Percentiles rank a stretch among this genome's conserved stretches.
phyloP scores from a whole-genome alignment of 2,113 vertebrate genomes.

The Boleophthalmus pectinirostris region DNA sequence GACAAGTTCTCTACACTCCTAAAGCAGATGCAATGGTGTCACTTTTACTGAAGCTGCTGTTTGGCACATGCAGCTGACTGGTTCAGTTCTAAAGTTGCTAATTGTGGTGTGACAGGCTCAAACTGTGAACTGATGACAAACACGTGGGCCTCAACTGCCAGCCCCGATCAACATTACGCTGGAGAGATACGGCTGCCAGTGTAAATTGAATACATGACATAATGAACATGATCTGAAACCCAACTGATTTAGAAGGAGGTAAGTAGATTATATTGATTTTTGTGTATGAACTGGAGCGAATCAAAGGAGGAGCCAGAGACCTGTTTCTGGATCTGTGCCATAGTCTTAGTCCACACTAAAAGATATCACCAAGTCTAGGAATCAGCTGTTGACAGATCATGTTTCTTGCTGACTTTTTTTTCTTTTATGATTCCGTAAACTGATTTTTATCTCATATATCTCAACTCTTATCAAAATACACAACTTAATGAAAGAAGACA shows the following conservation, averaged over 20 bases:
- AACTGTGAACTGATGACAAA: not conserved
- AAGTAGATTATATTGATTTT: not conserved
- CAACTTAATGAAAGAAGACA: no score
- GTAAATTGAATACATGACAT: not conserved
- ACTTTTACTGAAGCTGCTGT: not conserved
- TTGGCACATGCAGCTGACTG: not conserved
- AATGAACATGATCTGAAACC: not conserved
- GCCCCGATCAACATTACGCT: not conserved
- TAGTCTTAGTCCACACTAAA: not conserved
- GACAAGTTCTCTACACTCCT: not conserved
- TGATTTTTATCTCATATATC: no score
- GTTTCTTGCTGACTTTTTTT: no score
- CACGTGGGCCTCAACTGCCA: no score
- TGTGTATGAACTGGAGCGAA: not conserved
- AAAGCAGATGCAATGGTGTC: not conserved
- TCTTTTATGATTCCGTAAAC: not conserved
- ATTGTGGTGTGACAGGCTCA: conserved; percentile 7
- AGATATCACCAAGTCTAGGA: not conserved
- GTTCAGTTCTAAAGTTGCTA: conserved; percentile 2
- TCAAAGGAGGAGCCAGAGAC: not conserved
- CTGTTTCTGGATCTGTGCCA: not conserved
- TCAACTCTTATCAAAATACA: not conserved
- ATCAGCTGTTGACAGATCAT: not conserved
- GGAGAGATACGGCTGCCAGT: not conserved
- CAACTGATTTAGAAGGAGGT: not conserved